Evolutionary conservation across 2,113 vertebrate species (phyloP), one percentile per base, ranked within the genome.

Genomic region (Indicator maculatus): DNA sequence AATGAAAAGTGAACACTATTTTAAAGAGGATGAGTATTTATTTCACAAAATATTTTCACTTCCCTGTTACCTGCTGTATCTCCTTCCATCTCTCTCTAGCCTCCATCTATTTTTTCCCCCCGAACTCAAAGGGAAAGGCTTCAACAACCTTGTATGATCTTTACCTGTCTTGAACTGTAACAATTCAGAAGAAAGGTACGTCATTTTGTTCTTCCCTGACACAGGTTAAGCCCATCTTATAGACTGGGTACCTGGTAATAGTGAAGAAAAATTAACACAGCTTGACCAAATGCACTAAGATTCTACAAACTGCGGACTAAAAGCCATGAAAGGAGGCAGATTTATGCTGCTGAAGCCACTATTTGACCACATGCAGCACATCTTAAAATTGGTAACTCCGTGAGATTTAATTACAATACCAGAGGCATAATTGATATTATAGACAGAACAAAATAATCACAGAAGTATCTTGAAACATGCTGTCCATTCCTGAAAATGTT

Each of bases 381-480:
- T 45, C 67, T 61, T 65, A 75, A 86, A 3, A 12, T 28, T 31
- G 59, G 50, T 24, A 75, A 61, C 8, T 16, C 11, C 30, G 33
- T 52, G 3, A 70, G 31, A 60, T 30, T 38, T 0, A 5, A 39
- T 33, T 31, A 61, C 26, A 38, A 30, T 41, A 59, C 5, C 58
- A 45, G 2, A 76, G 2, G 5, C 3, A 5, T 39, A 64, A 64
- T 24, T 18, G 12, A 5, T 60, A 73, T 3, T 17, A 50, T 0
- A 81, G 9, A 38, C 7, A 70, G 21, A 92, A 83, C 4, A 47
- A 61, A 78, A 31, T 2, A 61, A 47, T 45, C 83, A 39, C 12
- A 56, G n/a, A 81, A 44, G 16, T 44, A 72, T 20, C 79, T 18
- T 56, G 5, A 8, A 64, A 11, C 16, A 56, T 2, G 2, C 7